These are phyloP conservation scores for Kryptolebias marmoratus DNA, from an alignment of 2,113 vertebrate genomes.

Conservation along the genomic window DNA sequence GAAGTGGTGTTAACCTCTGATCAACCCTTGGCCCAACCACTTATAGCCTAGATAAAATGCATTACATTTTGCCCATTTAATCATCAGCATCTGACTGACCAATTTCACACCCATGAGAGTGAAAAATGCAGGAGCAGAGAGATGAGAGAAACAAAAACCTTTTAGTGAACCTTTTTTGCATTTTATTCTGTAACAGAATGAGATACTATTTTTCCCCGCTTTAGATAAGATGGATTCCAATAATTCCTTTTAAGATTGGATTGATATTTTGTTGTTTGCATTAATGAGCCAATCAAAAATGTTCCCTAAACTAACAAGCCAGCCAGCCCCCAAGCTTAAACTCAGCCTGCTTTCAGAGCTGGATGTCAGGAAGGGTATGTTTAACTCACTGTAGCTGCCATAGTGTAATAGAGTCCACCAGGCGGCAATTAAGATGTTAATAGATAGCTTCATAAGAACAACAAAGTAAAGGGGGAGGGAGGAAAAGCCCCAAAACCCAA, in stretches of 20 bases:
- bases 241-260: conserved; percentile 5
- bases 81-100: conserved; percentile 74
- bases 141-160: conserved; percentile 20
- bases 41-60: conserved; percentile 73
- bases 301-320: conserved; percentile 25
- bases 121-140: conserved; percentile 48
- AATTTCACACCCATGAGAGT: conserved; percentile 73
- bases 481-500: conserved; percentile 49
- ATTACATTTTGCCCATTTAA: conserved; percentile 75
- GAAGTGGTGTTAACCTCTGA: conserved; percentile 78
- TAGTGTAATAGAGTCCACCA: conserved; percentile 52
- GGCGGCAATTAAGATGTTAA: conserved; percentile 73
- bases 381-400: conserved; percentile 57
- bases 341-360: conserved; percentile 21
- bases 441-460: conserved; percentile 68
- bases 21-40: conserved; percentile 75
- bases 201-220: background rate
- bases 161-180: conserved; percentile 6
- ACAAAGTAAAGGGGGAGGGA: conserved; percentile 41
- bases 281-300: conserved; percentile 29
- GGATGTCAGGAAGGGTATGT: conserved; percentile 38
- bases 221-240: conserved; percentile 7
- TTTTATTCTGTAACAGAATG: no score
- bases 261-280: conserved; percentile 41
- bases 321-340: conserved; percentile 14